Base-by-base conservation (phyloP, 1,140 invertebrate genomes). In the Centruroides sculpturatus region DNA sequence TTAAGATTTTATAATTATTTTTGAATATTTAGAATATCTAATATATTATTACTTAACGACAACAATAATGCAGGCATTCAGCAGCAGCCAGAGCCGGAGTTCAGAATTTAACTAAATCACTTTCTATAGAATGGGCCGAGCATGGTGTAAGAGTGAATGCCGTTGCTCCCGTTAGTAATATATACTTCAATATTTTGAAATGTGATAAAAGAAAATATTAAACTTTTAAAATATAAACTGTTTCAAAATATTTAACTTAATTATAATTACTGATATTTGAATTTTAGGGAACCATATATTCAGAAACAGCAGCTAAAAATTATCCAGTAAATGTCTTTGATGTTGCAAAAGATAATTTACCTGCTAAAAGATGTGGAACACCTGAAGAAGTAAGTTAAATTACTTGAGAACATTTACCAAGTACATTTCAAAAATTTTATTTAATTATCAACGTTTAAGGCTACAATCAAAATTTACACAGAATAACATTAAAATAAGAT, bases 101-200 rank as follows among this genome's bases (percentile, higher is more conserved):
- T 41, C 72, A 77, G 54, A 80, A 80, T 67, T 67, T 80, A 35
- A 79, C 77, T 7, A 78, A 79, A 67, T 70, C 71, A 51, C 61
- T 78, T 64, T 70, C 79, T 11, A 67, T 79, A 13, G 79, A 80
- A 67, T 80, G 78, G 79, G 77, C 76, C 9, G 41, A 70, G 3
- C 60, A 70, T 67, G 78, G 78, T 4, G 73, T 80, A 3, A 67
- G 79, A 47, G 68, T 80, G 34, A 80, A 80, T 65, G 67, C 70
- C 58, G 74, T 80, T 5, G 77, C 76, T 36, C 77, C 77, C 8
- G 76, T 77, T 66, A 73, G 71, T 69, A 12, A 59, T 53, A 8
- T 51, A 34, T 12, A 51, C 49, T 51, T 12, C 34, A 51, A 51
- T 34, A 12, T 51, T 51, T 12, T 51, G 34, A 34, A 51, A 51